Evolutionary conservation across 2,113 vertebrate species (phyloP).

Genomic region (Takifugu bimaculatus): DNA sequence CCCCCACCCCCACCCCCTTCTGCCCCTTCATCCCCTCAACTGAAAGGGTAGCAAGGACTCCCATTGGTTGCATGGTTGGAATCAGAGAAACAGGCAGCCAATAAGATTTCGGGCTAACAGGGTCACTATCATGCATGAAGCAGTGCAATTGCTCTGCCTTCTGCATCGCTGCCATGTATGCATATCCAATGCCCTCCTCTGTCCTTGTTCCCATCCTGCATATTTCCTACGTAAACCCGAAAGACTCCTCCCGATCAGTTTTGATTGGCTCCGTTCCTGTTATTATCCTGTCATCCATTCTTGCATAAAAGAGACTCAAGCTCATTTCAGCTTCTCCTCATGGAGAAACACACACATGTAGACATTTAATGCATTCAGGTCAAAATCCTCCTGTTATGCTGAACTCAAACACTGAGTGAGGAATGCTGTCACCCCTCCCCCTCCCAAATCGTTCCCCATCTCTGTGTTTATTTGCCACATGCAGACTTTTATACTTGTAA

Average conservation of each 20-base stretch:
- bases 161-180: slow-evolving; percentile 42
- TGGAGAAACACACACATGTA: not conserved
- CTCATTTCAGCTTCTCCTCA: not conserved
- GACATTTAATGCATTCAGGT: slow-evolving; percentile 40
- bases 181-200: slow-evolving; percentile 28
- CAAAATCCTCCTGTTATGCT: slow-evolving; percentile 2
- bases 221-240: not conserved
- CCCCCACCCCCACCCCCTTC: slow-evolving; percentile 4
- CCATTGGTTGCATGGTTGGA: slow-evolving; percentile 47
- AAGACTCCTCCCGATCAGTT: not conserved
- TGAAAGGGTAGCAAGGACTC: slow-evolving; percentile 41
- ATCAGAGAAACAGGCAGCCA: slow-evolving; percentile 53
- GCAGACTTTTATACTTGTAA: slow-evolving; percentile 36
- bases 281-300: not conserved
- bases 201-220: slow-evolving; percentile 15
- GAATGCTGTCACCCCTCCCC: slow-evolving; percentile 53
- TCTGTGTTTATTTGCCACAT: slow-evolving; percentile 43
- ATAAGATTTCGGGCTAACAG: slow-evolving; percentile 61
- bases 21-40: slow-evolving; percentile 50
- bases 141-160: slow-evolving; percentile 54
- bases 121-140: slow-evolving; percentile 67
- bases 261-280: not conserved
- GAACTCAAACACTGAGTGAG: slow-evolving; percentile 50
- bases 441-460: slow-evolving; percentile 41
- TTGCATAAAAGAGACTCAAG: not conserved